These are phyloP conservation scores for Vanessa atalanta DNA, from an alignment of 1,140 invertebrate genomes.

Conservation along the genomic window DNA sequence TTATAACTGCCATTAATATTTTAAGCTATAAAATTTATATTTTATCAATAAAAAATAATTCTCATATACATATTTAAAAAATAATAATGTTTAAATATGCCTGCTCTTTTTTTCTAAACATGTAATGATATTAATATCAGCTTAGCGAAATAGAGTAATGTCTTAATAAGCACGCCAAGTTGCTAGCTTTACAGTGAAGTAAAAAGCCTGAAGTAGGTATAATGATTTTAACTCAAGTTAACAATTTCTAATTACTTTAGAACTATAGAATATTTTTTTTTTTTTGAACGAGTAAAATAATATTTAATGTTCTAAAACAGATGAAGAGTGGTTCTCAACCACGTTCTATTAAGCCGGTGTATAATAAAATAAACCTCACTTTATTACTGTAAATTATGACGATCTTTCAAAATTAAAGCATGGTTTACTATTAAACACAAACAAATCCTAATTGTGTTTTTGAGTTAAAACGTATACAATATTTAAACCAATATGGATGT, in stretches of 20 bases:
- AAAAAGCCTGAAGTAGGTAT: not conserved
- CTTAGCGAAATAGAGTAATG: not conserved
- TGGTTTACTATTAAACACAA: slow-evolving; percentile 28
- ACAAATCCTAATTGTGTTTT: slow-evolving; percentile 44
- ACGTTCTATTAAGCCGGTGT: not conserved
- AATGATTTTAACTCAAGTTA: not conserved
- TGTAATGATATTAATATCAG: not conserved
- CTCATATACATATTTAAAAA: not conserved
- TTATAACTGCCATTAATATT: too few species aligned
- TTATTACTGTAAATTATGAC: not conserved
- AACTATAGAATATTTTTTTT: not conserved
- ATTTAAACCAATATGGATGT: slow-evolving; percentile 73
- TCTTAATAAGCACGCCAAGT: slow-evolving; percentile 4
- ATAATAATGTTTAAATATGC: not conserved
- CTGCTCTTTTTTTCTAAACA: not conserved
- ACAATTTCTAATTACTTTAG: not conserved
- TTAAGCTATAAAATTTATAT: too few species aligned
- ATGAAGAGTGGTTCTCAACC: not conserved
- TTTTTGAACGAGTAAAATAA: not conserved
- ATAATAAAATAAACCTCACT: slow-evolving; percentile 5
- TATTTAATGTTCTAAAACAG: slow-evolving; percentile 3
- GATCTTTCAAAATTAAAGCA: not conserved
- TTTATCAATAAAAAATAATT: too few species aligned
- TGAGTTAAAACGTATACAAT: slow-evolving; percentile 64
- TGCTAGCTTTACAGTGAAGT: not conserved